These are phyloP conservation scores for Bombus confusus DNA, from an alignment of 1,140 invertebrate species.

Conservation along the genomic window DNA sequence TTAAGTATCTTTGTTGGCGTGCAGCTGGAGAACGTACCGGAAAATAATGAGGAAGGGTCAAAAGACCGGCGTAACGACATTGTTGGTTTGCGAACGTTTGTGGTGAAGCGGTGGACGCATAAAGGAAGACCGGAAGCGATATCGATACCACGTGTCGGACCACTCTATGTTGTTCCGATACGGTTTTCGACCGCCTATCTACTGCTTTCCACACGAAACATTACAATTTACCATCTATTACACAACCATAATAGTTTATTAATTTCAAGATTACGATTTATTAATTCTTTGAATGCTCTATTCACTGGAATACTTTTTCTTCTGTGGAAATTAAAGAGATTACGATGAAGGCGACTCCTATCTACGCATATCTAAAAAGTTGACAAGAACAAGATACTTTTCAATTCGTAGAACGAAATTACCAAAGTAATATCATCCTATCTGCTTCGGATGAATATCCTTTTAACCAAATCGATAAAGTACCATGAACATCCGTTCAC, in stretches of 20 bases:
- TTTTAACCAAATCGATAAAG: not conserved
- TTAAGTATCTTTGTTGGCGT: slow-evolving; percentile 27
- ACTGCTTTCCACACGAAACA: slow-evolving; percentile 10
- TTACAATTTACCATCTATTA: not conserved
- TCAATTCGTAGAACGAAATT: not conserved
- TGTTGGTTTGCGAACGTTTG: slow-evolving; percentile 52
- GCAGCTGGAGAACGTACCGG: slow-evolving; percentile 11
- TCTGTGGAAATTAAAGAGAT: no score
- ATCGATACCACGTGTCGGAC: slow-evolving; percentile 27
- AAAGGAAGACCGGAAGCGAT: slow-evolving; percentile 58
- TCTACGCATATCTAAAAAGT: no score
- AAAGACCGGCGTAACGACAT: slow-evolving; percentile 37
- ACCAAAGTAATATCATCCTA: not conserved
- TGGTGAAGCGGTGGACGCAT: slow-evolving; percentile 25
- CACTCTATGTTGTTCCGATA: not conserved
- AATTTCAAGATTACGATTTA: not conserved
- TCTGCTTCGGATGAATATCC: not conserved
- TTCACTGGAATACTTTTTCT: no score
- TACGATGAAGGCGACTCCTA: no score
- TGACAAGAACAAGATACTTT: not conserved
- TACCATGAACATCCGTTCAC: not conserved
- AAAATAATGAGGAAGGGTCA: slow-evolving; percentile 53
- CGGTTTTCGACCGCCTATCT: slow-evolving; percentile 60
- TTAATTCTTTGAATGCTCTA: not conserved
- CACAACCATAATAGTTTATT: not conserved